Evolutionary conservation across 2,797 vertebrate species (phyloP).

Genomic region (Cyclura pinguis): DNA sequence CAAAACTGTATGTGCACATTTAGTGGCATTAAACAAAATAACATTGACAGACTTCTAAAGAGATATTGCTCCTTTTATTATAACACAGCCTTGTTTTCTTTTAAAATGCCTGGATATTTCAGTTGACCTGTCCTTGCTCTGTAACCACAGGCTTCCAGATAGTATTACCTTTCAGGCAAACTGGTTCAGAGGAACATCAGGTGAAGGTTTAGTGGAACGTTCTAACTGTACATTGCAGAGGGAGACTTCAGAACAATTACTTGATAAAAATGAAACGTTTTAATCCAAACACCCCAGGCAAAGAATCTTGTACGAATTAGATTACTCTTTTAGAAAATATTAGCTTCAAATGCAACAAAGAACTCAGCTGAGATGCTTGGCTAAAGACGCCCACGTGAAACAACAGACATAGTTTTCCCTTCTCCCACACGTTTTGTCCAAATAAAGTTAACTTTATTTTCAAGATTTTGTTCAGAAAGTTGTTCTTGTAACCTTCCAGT

Average conservation of each 20-base stretch:
- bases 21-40: background rate
- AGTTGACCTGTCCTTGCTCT: background rate
- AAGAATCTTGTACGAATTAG: constrained; percentile 20
- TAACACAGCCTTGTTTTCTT: background rate
- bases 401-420: background rate
- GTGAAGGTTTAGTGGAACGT: background rate
- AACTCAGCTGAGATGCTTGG: background rate
- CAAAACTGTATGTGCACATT: background rate
- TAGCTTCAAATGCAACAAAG: background rate
- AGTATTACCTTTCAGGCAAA: background rate
- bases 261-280: constrained; percentile 35
- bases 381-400: rapidly evolving
- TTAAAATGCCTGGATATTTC: background rate
- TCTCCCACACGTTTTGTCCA: rapidly evolving
- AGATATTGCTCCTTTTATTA: background rate
- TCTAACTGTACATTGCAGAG: background rate
- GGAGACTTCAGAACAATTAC: background rate
- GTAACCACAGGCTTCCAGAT: background rate
- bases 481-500: background rate
- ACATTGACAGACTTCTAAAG: background rate
- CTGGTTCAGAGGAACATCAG: background rate
- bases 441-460: background rate
- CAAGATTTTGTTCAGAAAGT: rapidly evolving
- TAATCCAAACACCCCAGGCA: constrained; percentile 30
- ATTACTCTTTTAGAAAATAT: background rate